A percentile compares a stretch with the other conserved stretches of the same genome.
Evolutionary conservation across 2,888 invertebrate genomes (phyloP).

Genomic region (Pasiphila rectangulata): DNA sequence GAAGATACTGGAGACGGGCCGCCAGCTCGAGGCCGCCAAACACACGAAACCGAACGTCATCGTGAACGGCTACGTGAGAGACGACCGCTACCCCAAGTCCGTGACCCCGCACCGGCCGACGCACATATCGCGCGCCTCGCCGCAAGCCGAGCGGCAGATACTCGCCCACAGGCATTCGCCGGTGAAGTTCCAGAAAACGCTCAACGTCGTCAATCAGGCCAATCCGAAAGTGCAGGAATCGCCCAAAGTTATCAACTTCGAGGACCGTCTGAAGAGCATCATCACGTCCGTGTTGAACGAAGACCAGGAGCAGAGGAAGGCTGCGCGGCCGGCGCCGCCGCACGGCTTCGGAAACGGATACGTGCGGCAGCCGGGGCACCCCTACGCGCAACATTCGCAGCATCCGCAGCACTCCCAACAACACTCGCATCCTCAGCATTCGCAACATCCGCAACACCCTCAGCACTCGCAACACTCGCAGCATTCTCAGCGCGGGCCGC

Average conservation of each 20-base stretch:
- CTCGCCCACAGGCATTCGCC: slow-evolving; percentile 50
- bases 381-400: slow-evolving; percentile 23
- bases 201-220: slow-evolving; percentile 58
- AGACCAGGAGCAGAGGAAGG: slow-evolving; percentile 82
- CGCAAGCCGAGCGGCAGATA: slow-evolving; percentile 18
- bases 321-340: slow-evolving; percentile 44
- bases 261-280: slow-evolving; percentile 92
- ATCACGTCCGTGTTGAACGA: slow-evolving; percentile 93
- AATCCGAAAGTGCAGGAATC: slow-evolving; percentile 84
- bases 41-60: slow-evolving; percentile 69
- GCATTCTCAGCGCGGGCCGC: slow-evolving; percentile 23
- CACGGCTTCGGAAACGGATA: slow-evolving; percentile 56
- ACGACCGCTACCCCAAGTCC: slow-evolving; percentile 52
- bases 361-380: slow-evolving; percentile 43
- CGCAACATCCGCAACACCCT: slow-evolving; percentile 1
- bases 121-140: slow-evolving; percentile 41
- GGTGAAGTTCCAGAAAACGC: slow-evolving; percentile 63
- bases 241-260: slow-evolving; percentile 89
- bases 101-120: slow-evolving; percentile 44
- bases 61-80: slow-evolving; percentile 65
- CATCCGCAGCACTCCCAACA: slow-evolving; percentile 18
- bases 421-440: slow-evolving; percentile 23
- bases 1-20: slow-evolving; percentile 93
- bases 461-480: slow-evolving; percentile 1
- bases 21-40: slow-evolving; percentile 93